These are phyloP conservation scores for Caretta caretta DNA, from an alignment of 2,113 vertebrate genomes.

Conservation along the genomic window DNA sequence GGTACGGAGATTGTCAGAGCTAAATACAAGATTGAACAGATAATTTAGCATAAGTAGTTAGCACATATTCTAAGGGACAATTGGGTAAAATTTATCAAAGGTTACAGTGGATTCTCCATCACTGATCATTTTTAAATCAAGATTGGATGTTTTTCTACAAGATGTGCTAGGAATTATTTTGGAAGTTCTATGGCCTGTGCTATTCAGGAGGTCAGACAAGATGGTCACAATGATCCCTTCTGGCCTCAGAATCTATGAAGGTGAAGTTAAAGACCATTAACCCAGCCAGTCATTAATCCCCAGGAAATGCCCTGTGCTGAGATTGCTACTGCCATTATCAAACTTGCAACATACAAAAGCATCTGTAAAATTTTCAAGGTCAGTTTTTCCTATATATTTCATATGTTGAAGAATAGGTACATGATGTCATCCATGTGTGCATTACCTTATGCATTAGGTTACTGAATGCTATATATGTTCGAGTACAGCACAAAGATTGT, in stretches of 20 bases:
- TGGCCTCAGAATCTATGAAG: background rate
- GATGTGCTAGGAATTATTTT: background rate
- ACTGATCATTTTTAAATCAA: background rate
- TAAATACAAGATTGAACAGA: background rate
- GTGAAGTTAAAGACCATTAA: slow-evolving; percentile 8
- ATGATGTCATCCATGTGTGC: background rate
- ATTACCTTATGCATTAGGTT: no score
- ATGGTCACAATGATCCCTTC: background rate
- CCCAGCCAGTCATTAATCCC: background rate
- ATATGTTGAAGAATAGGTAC: background rate
- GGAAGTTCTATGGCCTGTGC: background rate
- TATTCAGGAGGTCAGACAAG: background rate
- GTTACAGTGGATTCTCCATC: background rate
- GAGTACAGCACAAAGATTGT: background rate
- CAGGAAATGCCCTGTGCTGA: background rate
- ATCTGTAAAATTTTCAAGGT: background rate
- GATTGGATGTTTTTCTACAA: background rate
- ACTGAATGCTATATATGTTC: background rate
- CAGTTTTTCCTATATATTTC: background rate
- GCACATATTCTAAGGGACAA: background rate
- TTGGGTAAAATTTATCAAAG: background rate
- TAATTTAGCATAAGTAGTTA: background rate
- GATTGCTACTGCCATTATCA: background rate
- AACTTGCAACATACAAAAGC: background rate
- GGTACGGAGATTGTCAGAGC: background rate